These are phyloP conservation scores for Aporophyla nigra DNA, from an alignment of 2,888 invertebrate species.

Conservation along the genomic window DNA sequence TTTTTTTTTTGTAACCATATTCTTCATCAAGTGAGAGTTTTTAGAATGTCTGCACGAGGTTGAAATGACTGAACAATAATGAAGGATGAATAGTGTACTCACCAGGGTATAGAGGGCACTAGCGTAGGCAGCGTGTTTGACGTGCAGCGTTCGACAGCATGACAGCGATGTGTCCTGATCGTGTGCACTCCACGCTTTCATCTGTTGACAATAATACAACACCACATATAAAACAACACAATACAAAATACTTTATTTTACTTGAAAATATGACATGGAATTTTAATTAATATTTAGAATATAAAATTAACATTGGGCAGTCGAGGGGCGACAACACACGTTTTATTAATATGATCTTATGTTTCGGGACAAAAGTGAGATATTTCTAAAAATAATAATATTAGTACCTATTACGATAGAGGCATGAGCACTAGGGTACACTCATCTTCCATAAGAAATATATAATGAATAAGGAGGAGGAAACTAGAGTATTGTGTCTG, in stretches of 20 bases:
- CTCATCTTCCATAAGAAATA: no score
- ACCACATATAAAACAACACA: background rate
- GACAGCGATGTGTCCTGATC: slow-evolving; percentile 88
- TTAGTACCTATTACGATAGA: background rate
- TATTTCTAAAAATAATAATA: background rate
- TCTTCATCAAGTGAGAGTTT: background rate
- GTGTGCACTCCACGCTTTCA: slow-evolving; percentile 89
- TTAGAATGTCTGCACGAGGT: background rate
- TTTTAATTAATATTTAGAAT: background rate
- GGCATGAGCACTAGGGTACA: no score
- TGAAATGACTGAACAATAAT: background rate
- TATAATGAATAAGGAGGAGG: no score
- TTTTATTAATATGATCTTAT: background rate
- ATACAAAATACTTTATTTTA: background rate
- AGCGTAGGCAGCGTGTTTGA: slow-evolving; percentile 93
- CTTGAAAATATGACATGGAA: background rate
- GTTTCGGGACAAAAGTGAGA: background rate
- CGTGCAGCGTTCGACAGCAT: slow-evolving; percentile 92
- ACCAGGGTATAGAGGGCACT: slow-evolving; percentile 94
- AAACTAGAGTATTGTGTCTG: no score
- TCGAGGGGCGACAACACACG: background rate
- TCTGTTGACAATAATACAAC: slow-evolving; percentile 73
- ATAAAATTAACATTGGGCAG: background rate
- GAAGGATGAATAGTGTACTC: slow-evolving; percentile 76
- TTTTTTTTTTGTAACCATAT: background rate